Evolutionary conservation across 2,797 vertebrate genomes (phyloP), one percentile per base, ranked within the genome.

Genomic region (Silurus lanzhouensis): DNA sequence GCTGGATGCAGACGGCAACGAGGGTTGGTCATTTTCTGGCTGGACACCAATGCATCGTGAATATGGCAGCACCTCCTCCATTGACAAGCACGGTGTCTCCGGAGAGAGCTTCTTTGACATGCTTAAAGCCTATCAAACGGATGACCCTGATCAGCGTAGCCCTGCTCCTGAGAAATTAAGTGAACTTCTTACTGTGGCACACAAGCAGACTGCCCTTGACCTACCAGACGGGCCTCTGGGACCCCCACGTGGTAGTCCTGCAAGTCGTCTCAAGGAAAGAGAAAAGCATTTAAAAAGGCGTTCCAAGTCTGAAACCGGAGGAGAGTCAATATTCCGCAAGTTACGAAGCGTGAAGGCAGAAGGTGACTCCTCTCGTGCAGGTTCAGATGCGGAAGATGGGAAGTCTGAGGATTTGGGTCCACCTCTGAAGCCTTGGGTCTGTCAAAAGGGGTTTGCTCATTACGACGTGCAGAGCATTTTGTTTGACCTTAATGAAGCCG

Each of bases 261-360:
- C 95, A 19, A 96, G 97, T 92, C 96, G 97, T 20, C 95, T 99
- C 83, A 99, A 99, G 89, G 98, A 99, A 86, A 92, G 98, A 90
- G 98, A 99, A 91, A 99, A 99, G 91, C 98, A 98, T 89, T 96
- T 99, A 84, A 99, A 99, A 91, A 95, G 98, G 84, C 97, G 98
- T 72, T 99, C 98, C 77, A 99, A 99, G 91, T 99, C 98, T 0
- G 98, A 99, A 93, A 99, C 98, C 0, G 98, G 98, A 15, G 98
- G 99, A 80, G 98, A 98, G 15, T 99, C 98, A 38, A 99, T 99
- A 93, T 99, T 99, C 90, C 97, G 98, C 82, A 99, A 99, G 89
- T 91, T 99, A 85, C 97, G 98, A 86, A 99, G 98, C 87, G 97
- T 97, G 85, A 95, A 95, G 87, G 97, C 95, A 46, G 98, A 99